Base-by-base conservation (phyloP, 2,888 invertebrate species). In the Ernsta delagoae region DNA sequence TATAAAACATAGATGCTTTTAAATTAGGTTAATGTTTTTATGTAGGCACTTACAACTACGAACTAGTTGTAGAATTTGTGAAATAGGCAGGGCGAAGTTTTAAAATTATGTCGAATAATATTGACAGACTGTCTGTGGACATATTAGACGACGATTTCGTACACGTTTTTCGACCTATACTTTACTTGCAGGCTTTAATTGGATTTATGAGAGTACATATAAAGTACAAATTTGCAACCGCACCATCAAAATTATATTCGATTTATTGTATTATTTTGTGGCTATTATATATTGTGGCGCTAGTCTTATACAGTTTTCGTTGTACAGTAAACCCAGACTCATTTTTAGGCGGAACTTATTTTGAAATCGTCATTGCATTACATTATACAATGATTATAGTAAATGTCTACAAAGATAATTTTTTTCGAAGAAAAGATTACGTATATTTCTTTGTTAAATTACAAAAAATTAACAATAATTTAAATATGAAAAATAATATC, bases 401-500 rank as follows among this genome's bases (percentile, higher is more conserved):
- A 31, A 56, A 45, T 56, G 64, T 43, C 11, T 64, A 34, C 45
- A 64, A 56, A 56, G 12, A 56, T 41, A 24, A 53, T 56, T 63
- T 79, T 41, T 57, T 36, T 1, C 70, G 75, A 4, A 60, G 70
- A 43, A 66, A 71, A 39, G 56, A 69, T 8, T 74, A 71, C 65
- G 79, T 83, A 60, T 79, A 83, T 71, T 73, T 89, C 5, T 88
- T 83, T 66, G 86, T 89, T 0, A 88, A 87, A 64, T 72, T 89
- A 41, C 89, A 89, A 72, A 87, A 78, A 75, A 78, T 89, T 39
- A 87, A 89, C 67, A 78, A 84, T 8, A 72, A 71, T 31, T 62
- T 90, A 1, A 78, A 79, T 61, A 79, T 82, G 72, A 77, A 73
- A 4, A 74, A 80, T 61, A 43, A 71, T 0, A 88, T 88, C 70